Percentiles rank a stretch among this genome's conserved stretches.
These are phyloP conservation scores for Scaptodrosophila latifasciaeformis DNA, from an alignment of 2,888 invertebrate genomes.

Conservation along the genomic window DNA sequence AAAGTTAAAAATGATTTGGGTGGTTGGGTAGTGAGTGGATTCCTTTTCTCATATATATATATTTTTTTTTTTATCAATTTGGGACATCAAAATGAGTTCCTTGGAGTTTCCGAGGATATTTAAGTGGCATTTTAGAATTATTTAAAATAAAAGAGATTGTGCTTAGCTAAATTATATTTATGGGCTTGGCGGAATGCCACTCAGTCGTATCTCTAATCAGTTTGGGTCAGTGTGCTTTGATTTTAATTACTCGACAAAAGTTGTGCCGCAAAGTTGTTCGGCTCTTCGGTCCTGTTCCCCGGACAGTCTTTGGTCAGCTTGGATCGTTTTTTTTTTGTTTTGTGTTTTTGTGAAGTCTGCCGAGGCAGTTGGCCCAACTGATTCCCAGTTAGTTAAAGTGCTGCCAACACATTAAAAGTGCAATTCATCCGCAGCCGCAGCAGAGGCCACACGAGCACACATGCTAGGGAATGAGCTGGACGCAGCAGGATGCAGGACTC, in stretches of 20 bases:
- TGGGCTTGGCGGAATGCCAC: neutral
- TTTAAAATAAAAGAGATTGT: no score
- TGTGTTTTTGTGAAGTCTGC: conserved; percentile 17
- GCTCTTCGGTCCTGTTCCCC: conserved; percentile 1
- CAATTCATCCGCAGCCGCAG: conserved; percentile 55
- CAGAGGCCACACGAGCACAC: conserved; percentile 34
- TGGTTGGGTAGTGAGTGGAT: no score
- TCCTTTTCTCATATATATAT: no score
- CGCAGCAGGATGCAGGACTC: neutral
- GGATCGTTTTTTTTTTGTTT: conserved; percentile 2
- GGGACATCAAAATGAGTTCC: no score
- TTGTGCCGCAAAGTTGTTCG: conserved; percentile 36
- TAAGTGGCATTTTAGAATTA: no score
- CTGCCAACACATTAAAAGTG: conserved; percentile 65
- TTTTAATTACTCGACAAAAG: conserved; percentile 66
- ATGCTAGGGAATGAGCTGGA: neutral
- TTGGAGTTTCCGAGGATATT: no score
- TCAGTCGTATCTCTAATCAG: conserved; percentile 41
- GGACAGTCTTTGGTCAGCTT: neutral
- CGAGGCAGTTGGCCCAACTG: conserved; percentile 23
- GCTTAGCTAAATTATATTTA: neutral
- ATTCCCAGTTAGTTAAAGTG: conserved; percentile 57
- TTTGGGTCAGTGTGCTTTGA: conserved; percentile 59
- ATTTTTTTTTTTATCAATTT: no score
- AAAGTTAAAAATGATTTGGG: no score